Percentiles rank a stretch among this genome's conserved stretches.
Conservation (phyloP, 2,113 vertebrate species). For the Tyto alba region DNA sequence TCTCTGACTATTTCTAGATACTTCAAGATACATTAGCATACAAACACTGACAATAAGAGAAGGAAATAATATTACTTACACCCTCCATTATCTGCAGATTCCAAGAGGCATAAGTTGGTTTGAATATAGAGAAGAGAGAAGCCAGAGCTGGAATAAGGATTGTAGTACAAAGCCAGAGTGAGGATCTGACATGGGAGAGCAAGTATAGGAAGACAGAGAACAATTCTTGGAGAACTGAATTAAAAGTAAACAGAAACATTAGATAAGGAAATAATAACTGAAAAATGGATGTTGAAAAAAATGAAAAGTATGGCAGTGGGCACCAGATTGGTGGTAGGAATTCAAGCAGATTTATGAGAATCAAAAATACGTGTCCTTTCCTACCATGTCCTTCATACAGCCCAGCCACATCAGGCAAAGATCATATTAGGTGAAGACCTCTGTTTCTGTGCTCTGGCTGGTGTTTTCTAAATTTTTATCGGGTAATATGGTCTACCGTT, state of each 20-base stretch:
- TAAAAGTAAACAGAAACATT: not conserved
- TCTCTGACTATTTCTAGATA: not conserved
- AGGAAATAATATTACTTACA: not conserved
- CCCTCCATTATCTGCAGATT: not conserved
- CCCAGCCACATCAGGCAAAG: not conserved
- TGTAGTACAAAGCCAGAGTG: not conserved
- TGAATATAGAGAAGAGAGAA: not conserved
- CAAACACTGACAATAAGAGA: not conserved
- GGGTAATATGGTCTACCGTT: not conserved
- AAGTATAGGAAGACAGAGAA: not conserved
- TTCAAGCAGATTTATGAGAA: not conserved
- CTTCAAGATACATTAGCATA: not conserved
- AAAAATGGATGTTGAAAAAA: not conserved
- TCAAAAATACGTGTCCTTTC: not conserved
- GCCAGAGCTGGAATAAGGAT: not conserved
- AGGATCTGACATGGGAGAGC: not conserved
- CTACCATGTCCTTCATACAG: not conserved
- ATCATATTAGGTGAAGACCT: not conserved
- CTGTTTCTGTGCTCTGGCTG: not conserved
- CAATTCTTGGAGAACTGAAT: not conserved
- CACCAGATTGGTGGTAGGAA: not conserved
- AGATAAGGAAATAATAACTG: not conserved
- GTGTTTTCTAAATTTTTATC: not conserved
- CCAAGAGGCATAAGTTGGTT: rapidly evolving
- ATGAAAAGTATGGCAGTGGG: not conserved